phyloP scores from a whole-genome alignment of 2,797 vertebrate species.

The Limosa lapponica region DNA sequence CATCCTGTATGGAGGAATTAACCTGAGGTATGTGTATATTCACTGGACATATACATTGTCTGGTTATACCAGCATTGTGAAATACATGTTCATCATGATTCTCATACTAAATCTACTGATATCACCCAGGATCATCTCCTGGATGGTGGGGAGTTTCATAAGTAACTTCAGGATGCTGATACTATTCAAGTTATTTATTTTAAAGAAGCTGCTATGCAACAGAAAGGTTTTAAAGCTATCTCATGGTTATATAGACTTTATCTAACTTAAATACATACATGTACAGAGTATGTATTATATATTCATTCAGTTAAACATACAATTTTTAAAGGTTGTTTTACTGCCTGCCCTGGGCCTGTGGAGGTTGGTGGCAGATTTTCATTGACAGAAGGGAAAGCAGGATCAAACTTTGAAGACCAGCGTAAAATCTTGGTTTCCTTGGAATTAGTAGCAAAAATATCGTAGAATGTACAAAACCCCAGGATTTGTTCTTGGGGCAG shows the following conservation, averaged over 20 bases:
- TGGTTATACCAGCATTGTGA: neutral
- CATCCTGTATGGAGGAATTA: slow-evolving; percentile 89
- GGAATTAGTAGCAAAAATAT: neutral
- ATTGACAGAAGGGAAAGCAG: neutral
- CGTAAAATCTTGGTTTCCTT: neutral
- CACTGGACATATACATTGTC: neutral
- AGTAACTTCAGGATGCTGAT: neutral
- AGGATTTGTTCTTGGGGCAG: neutral
- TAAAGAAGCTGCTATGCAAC: neutral
- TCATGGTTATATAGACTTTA: neutral
- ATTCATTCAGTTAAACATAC: neutral
- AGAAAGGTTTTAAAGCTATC: neutral
- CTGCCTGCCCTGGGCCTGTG: neutral
- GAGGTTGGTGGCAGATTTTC: neutral
- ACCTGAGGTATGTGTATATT: slow-evolving; percentile 81
- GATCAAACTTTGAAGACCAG: neutral
- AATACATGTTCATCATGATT: neutral
- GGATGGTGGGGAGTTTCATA: neutral
- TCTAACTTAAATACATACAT: fast-evolving
- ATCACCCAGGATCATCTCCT: neutral
- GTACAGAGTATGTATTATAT: neutral
- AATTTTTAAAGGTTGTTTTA: neutral
- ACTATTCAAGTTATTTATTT: neutral
- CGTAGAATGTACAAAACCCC: neutral
- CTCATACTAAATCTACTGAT: neutral